A percentile compares a stretch with the other conserved stretches of the same genome.
Conservation (phyloP, 2,113 vertebrate species). For the Piaya cayana region DNA sequence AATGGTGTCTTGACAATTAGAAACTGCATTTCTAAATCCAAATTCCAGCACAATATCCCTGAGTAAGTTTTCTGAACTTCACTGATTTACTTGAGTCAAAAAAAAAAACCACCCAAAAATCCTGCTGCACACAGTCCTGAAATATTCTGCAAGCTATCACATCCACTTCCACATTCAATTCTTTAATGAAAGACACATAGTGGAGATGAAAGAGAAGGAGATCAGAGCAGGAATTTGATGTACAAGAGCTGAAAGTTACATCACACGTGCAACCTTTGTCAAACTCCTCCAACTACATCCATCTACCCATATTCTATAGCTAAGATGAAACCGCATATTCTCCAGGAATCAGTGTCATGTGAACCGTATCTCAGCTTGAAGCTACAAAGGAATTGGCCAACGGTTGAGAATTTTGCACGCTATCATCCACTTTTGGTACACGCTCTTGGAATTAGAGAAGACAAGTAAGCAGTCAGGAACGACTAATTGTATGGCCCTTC, state of each 20-base stretch:
- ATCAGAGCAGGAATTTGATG: conserved; percentile 48
- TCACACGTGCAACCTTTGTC: not conserved
- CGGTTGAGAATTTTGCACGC: not conserved
- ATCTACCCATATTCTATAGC: not conserved
- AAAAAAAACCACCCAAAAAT: not conserved
- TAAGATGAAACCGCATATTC: conserved; percentile 52
- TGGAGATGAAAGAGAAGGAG: conserved; percentile 40
- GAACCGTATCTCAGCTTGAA: not conserved
- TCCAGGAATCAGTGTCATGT: not conserved
- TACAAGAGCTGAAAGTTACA: conserved; percentile 32
- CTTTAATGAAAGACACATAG: not conserved
- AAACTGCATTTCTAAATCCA: conserved; percentile 18
- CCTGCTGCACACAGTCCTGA: not conserved
- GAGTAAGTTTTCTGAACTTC: not conserved
- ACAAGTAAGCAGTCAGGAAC: not conserved
- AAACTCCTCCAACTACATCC: not conserved
- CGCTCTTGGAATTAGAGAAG: not conserved
- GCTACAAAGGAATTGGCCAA: not conserved
- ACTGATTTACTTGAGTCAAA: not conserved
- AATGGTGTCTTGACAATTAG: conserved; percentile 25
- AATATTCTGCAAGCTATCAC: not conserved
- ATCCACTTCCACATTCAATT: not conserved
- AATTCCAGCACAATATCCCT: not conserved
- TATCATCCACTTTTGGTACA: not conserved
- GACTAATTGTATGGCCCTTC: conserved; percentile 52